phyloP scores from a whole-genome alignment of 2,797 vertebrate species.

The Sebastes cheni region DNA sequence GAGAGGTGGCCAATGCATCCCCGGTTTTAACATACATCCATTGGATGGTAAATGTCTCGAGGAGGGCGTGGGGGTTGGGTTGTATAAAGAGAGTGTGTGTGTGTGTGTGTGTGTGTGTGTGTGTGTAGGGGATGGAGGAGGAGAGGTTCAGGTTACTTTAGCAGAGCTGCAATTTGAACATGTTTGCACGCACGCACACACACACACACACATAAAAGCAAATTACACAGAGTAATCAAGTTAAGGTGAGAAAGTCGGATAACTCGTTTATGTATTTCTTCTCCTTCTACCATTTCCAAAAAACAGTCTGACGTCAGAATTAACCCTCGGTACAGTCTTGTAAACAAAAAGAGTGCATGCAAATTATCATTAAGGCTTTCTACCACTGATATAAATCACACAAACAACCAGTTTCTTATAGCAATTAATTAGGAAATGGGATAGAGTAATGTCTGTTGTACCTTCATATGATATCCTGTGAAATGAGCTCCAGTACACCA shows the following conservation, averaged over 20 bases:
- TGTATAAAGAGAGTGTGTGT: not conserved
- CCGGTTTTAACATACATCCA: conserved; percentile 68
- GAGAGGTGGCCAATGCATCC: conserved; percentile 68
- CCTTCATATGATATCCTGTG: not conserved
- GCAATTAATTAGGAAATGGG: not conserved
- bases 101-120: not conserved
- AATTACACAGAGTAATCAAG: conserved; percentile 54
- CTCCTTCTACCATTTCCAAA: conserved; percentile 4
- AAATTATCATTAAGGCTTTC: not conserved
- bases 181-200: not conserved
- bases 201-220: conserved; percentile 21
- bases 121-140: not conserved
- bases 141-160: conserved; percentile 44
- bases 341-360: not conserved
- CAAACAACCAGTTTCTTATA: not conserved
- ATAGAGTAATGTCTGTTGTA: not conserved
- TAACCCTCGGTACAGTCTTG: not conserved
- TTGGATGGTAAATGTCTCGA: conserved; percentile 53
- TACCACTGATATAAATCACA: not conserved
- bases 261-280: conserved; percentile 41
- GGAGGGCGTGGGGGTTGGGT: conserved; percentile 34
- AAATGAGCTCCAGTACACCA: too few relatives aligned
- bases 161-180: conserved; percentile 38
- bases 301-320: not conserved
- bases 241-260: conserved; percentile 54